Conservation (phyloP, 2,888 invertebrate species). For the Cataglyphis rosenhaueri region DNA sequence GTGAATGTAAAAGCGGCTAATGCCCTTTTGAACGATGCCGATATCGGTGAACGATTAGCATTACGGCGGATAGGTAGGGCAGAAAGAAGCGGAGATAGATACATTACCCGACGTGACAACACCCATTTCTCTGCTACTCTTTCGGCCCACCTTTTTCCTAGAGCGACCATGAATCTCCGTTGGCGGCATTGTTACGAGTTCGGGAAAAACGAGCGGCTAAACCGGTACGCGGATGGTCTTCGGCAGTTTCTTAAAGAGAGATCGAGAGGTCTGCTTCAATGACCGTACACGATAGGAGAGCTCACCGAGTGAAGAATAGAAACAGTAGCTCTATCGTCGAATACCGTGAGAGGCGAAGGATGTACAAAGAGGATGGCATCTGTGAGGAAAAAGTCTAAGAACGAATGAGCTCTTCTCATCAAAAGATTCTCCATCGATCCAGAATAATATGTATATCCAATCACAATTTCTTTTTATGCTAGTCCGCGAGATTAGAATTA, state of each 20-base stretch:
- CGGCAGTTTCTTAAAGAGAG: constrained; percentile 68
- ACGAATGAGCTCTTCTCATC: constrained; percentile 18
- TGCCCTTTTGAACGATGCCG: constrained; percentile 19
- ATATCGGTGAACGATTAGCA: constrained; percentile 50
- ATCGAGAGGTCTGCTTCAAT: constrained; percentile 62
- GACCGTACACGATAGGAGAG: constrained; percentile 56
- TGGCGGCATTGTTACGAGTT: constrained; percentile 67
- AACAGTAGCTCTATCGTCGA: constrained; percentile 56
- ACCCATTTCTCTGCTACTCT: constrained; percentile 46
- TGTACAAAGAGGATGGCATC: constrained; percentile 8
- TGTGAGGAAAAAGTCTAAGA: background rate
- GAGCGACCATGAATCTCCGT: constrained; percentile 68
- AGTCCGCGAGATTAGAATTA: background rate
- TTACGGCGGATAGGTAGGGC: constrained; percentile 33
- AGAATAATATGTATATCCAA: background rate
- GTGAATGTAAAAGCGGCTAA: constrained; percentile 30
- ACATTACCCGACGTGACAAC: constrained; percentile 53
- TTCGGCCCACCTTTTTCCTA: constrained; percentile 45
- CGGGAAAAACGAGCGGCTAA: constrained; percentile 67
- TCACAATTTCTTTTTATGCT: background rate
- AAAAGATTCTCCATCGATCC: background rate
- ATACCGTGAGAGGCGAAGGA: constrained; percentile 14
- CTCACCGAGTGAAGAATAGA: constrained; percentile 60
- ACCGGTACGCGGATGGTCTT: constrained; percentile 62
- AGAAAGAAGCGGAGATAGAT: constrained; percentile 26